Evolutionary conservation across 2,113 vertebrate species (phyloP).

Genomic region (Ictalurus punctatus): DNA sequence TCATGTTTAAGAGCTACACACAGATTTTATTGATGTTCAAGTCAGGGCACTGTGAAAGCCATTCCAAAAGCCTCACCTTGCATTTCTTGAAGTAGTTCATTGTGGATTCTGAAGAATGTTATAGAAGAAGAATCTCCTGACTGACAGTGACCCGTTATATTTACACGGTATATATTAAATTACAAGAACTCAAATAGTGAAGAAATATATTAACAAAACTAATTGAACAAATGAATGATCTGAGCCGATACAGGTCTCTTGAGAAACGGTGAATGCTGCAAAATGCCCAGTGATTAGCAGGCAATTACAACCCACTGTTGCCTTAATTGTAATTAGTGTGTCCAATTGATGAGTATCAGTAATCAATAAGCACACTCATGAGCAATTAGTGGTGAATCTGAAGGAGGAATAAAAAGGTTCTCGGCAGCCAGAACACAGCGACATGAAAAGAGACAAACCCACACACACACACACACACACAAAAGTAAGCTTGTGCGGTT

Average conservation of each 20-base stretch:
- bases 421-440: neutral
- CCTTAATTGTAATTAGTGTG: conserved; percentile 65
- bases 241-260: conserved; percentile 27
- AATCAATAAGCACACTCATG: conserved; percentile 72
- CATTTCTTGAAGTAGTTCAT: neutral
- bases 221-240: conserved; percentile 6
- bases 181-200: neutral
- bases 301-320: conserved; percentile 51
- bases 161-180: neutral
- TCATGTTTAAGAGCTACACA: neutral
- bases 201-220: neutral
- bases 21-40: neutral
- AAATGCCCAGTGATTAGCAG: conserved; percentile 61
- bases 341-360: conserved; percentile 67
- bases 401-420: conserved; percentile 10
- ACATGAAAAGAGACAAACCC: neutral
- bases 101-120: neutral
- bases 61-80: neutral
- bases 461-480: neutral
- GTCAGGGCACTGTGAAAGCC: too few species aligned
- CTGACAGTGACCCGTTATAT: neutral
- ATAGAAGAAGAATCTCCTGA: neutral
- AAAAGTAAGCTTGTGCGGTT: neutral
- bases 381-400: conserved; percentile 61
- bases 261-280: conserved; percentile 28